Conservation (phyloP, 2,888 invertebrate genomes). For the Cabera pusaria region DNA sequence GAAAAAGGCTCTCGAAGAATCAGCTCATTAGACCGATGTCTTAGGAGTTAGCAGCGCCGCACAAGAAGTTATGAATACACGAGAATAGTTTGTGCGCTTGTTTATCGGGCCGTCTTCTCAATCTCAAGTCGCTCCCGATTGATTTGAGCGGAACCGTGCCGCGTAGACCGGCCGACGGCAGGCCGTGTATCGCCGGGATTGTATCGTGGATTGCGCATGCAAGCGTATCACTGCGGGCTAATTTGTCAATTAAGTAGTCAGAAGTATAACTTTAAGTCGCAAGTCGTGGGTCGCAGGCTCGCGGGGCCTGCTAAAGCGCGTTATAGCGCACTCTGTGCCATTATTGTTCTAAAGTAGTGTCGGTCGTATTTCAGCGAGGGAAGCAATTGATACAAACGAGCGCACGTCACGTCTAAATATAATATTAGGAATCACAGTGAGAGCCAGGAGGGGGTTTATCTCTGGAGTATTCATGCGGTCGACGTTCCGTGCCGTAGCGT, state of each 20-base stretch:
- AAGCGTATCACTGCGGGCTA: conserved; percentile 63
- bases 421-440: conserved; percentile 84
- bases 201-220: conserved; percentile 53
- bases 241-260: conserved; percentile 64
- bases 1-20: conserved; percentile 80
- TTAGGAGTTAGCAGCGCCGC: conserved; percentile 63
- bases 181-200: conserved; percentile 44
- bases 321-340: conserved; percentile 80
- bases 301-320: conserved; percentile 64
- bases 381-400: conserved; percentile 83
- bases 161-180: conserved; percentile 37
- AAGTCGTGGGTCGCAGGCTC: conserved; percentile 49
- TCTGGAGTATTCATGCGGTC: conserved; percentile 51
- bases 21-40: conserved; percentile 78
- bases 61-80: conserved; percentile 74
- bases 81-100: conserved; percentile 60
- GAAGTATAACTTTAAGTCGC: no score
- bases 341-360: conserved; percentile 83
- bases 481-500: conserved; percentile 21
- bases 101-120: conserved; percentile 52
- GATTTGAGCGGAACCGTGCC: conserved; percentile 39
- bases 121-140: conserved; percentile 49
- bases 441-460: conserved; percentile 73
- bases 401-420: conserved; percentile 83
- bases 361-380: conserved; percentile 78